A percentile compares a stretch with the other conserved stretches of the same genome.
These are phyloP conservation scores for Panulirus ornatus DNA, from an alignment of 1,140 invertebrate genomes.

Conservation along the genomic window DNA sequence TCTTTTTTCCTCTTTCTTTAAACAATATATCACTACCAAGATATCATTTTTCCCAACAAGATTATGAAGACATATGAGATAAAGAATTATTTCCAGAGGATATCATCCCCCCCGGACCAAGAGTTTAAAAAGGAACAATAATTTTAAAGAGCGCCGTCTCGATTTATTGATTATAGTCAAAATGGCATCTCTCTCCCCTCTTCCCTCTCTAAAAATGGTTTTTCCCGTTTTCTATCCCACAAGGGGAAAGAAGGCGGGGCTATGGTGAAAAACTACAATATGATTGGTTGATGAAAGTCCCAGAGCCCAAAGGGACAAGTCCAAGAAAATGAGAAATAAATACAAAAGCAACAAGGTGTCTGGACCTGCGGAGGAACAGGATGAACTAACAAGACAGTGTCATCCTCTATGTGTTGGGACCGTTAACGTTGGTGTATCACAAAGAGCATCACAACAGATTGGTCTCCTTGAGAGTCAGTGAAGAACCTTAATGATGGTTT, in stretches of 20 bases:
- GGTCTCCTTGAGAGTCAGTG: too few species aligned
- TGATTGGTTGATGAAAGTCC: conserved; percentile 60
- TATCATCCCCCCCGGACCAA: too few species aligned
- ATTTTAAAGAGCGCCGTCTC: conserved; percentile 13
- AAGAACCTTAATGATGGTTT: too few species aligned
- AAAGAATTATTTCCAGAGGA: too few species aligned
- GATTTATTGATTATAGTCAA: conserved; percentile 62
- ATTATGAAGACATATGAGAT: too few species aligned
- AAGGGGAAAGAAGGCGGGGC: conserved; percentile 41
- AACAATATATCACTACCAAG: background rate
- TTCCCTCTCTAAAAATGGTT: conserved; percentile 34
- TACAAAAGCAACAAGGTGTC: background rate
- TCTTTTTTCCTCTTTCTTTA: conserved; percentile 12
- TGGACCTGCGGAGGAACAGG: conserved; percentile 1
- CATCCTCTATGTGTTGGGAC: background rate
- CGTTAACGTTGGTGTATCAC: background rate
- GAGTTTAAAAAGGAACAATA: background rate
- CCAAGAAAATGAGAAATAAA: conserved; percentile 60
- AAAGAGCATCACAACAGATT: too few species aligned
- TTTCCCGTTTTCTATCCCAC: conserved; percentile 18
- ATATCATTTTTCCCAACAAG: background rate
- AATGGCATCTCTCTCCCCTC: conserved; percentile 63
- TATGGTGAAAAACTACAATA: conserved; percentile 35
- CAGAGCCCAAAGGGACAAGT: conserved; percentile 5
- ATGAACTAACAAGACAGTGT: background rate